Evolutionary conservation across 2,888 invertebrate genomes (phyloP).

Genomic region (Monoplex corrugatus): DNA sequence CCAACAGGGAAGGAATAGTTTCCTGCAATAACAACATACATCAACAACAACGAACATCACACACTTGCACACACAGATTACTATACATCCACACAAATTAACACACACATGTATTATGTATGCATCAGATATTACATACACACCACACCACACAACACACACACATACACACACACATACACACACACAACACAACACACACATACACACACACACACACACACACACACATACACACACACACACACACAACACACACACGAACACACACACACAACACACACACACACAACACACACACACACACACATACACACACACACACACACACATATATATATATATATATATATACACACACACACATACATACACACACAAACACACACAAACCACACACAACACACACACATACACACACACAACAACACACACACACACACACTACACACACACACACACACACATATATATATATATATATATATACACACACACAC

Average conservation of each 20-base stretch:
- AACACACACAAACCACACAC: not conserved
- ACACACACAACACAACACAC: constrained; percentile 1
- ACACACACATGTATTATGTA: not conserved
- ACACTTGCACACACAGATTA: too few relatives aligned
- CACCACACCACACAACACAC: not conserved
- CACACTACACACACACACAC: not conserved
- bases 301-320: too few relatives aligned
- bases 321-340: not conserved
- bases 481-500: not conserved
- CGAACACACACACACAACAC: not conserved
- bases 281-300: too few relatives aligned
- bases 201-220: not conserved
- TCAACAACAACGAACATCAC: too few relatives aligned
- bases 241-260: too few relatives aligned
- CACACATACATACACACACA: not conserved
- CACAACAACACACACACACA: not conserved
- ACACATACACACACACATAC: too few relatives aligned
- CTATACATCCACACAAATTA: too few relatives aligned
- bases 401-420: too few relatives aligned
- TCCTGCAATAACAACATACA: too few relatives aligned
- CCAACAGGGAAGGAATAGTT: too few relatives aligned
- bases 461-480: not conserved
- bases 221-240: too few relatives aligned
- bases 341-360: too few relatives aligned
- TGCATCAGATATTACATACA: not conserved